Base-by-base conservation (phyloP, 2,888 invertebrate genomes). In the Priocnemis perturbator region DNA sequence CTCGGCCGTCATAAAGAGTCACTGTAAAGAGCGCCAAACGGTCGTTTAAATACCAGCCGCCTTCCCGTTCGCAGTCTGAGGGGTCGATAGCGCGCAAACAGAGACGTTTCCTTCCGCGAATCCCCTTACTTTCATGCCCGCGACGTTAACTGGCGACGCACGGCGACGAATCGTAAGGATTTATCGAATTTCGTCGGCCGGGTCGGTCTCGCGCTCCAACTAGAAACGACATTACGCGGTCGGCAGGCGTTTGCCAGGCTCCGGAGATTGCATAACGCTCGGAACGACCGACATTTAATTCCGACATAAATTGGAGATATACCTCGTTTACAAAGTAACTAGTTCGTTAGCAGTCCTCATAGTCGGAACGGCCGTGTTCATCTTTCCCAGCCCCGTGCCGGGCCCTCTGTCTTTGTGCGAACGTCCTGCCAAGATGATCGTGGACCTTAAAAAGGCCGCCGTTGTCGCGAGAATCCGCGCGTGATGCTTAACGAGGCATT, bases 211-310 rank as follows among this genome's bases (percentile, higher is more conserved):
- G 26, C 26, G 37, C 37, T 37, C 37, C 7, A 37, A 37, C 37
- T 37, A 37, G 11, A 11, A 37, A 37, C 14, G 20, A 50, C 50
- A 20, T 50, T 20, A 20, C 20, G 50, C 20, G 50, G 50, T 50
- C n/a, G 50, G 37, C 37, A 37, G 37, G 37, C 37, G 37, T 37
- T 37, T 11, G 2, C 37, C 11, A 37, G 37, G 37, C 37, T 11
- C 37, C 37, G 19, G 63, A 64, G 67, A 64, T 67, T 67, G 50
- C 67, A 52, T 50, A 23, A 56, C 64, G 58, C 58, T 63, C 63
- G 58, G 56, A 67, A 64, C 64, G 64, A 52, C 58, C 58, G 63
- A 67, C 64, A 57, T 67, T 67, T 67, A 67, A 67, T 67, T 64
- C 67, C 47, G 63, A 67, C 58, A 57, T 64, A 67, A 67, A 67